A percentile compares a stretch with the other conserved stretches of the same genome.
Evolutionary conservation across 1,140 invertebrate species (phyloP).

Genomic region (Pseudobourletiella spinata): DNA sequence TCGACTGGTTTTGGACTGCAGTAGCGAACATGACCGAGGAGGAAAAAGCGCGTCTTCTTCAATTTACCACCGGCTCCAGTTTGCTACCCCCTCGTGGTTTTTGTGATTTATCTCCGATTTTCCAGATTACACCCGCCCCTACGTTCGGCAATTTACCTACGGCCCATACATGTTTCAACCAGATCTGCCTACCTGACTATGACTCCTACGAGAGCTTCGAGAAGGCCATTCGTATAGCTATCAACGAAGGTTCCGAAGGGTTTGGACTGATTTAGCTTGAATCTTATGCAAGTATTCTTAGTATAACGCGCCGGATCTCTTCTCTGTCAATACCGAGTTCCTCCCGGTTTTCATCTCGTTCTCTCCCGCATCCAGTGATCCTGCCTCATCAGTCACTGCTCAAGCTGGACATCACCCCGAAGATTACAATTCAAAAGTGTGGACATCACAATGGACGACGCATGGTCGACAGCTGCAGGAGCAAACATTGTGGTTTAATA

Average conservation of each 20-base stretch:
- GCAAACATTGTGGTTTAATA: too few relatives aligned
- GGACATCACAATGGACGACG: too few relatives aligned
- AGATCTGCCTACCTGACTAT: constrained; percentile 89
- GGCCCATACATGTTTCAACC: constrained; percentile 72
- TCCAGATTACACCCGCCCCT: constrained; percentile 80
- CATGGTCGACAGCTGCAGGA: too few relatives aligned
- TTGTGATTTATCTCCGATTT: constrained; percentile 74
- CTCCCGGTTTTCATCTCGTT: too few relatives aligned
- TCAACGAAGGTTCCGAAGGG: constrained; percentile 90
- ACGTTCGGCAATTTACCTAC: constrained; percentile 67
- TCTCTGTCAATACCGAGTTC: too few relatives aligned
- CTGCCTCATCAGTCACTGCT: too few relatives aligned
- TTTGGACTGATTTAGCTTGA: constrained; percentile 86
- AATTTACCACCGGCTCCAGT: constrained; percentile 73
- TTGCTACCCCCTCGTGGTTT: constrained; percentile 85
- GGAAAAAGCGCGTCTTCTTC: constrained; percentile 83
- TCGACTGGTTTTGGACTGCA: constrained; percentile 92
- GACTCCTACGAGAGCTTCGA: constrained; percentile 81
- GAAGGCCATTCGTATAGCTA: constrained; percentile 52
- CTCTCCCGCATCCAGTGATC: too few relatives aligned
- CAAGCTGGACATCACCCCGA: too few relatives aligned
- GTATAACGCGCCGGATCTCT: too few relatives aligned
- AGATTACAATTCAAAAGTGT: too few relatives aligned
- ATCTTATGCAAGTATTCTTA: too few relatives aligned
- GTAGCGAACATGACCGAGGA: constrained; percentile 83